Base-by-base conservation (phyloP, 2,113 vertebrate species). In the Numida meleagris region DNA sequence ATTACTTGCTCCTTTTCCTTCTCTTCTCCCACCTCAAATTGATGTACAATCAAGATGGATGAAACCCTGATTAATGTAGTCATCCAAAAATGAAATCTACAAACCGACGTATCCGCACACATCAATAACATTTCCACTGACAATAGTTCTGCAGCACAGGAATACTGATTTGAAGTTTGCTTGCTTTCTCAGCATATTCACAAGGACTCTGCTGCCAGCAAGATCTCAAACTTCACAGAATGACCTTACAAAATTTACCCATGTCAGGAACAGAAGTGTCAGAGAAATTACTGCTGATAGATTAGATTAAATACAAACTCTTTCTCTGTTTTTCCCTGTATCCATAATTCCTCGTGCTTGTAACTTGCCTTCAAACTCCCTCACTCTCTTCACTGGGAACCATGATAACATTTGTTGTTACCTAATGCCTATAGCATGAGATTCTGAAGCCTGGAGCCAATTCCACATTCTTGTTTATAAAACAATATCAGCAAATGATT, bases 401-500 rank as follows among this genome's bases (percentile, higher is more conserved):
- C 68, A 71, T 23, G 4, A 4, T 4, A 43, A 2, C 29, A 83
- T 43, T 61, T 79, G 55, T 1, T 16, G 31, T 11, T 88, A 59
- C 12, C 42, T 58, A 79, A 65, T 31, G 57, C 10, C 46, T 65
- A 20, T 9, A 20, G n/a, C 66, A 72, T 21, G 33, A 75, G 43
- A 57, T 4, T 17, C 12, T 34, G 48, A 61, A 14, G 8, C 10
- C 59, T 76, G 78, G 14, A 80, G 50, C 23, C 58, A 82, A 74
- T 48, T 67, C n/a, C 68, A 12, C 23, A 16, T 48, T 48, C 6
- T 34, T 72, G 17, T 43, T 82, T 76, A 84, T 53, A 89, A 79
- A 82, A 12, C 0, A 0, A 0, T 34, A 84, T 17, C 40, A 65
- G 31, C 1, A 2, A 86, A 84, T 0, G 0, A 65, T 29, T 46